Base-by-base conservation (phyloP, 2,888 invertebrate genomes). In the Drosophila demipolita region DNA sequence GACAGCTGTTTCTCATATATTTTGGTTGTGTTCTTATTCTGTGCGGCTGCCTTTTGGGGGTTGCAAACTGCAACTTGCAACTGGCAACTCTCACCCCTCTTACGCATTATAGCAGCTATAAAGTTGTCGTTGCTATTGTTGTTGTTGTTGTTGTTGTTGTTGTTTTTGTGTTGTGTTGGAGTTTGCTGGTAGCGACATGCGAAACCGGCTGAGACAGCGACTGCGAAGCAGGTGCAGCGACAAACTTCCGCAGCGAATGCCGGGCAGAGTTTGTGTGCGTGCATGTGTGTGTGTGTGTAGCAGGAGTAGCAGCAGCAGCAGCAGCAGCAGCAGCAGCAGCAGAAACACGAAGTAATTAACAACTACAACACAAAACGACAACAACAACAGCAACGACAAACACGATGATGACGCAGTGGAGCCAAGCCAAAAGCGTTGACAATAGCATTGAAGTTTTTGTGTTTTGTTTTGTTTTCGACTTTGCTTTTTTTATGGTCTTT, bases 311-410 rank as follows among this genome's bases (percentile, higher is more conserved):
- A 45, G 26, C 23, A 23, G 23, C 73, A 59, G 67, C 73, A 65
- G 77, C 81, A 85, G 81, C n/a, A 15, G 45, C 45, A 45, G 26
- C 23, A 23, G 23, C 73, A 59, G 67, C 73, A 65, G 77, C 81
- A 85, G 81, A 82, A 83, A 86, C 85, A 89, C 80, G 73, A 81
- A 87, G 89, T 90, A 89, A 90, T 90, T 87, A 89, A 87, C 84
- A 89, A 88, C 85, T 76, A 85, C 86, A 84, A 75, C 80, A 73
- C 38, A 80, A 68, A 69, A 66, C 75, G 64, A 23, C 23, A 23
- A 55, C 73, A 70, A 69, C 57, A 66, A 75, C 68, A 68, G 49
- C 48, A 68, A 45, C 70, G 52, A 78, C 66, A 75, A 69, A 67
- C 76, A 67, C 67, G 69, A 48, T 62, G 80, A 68, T 82, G 82